These are phyloP conservation scores for Hypomecis atomaria DNA, from an alignment of 2,888 invertebrate genomes.

Conservation along the genomic window DNA sequence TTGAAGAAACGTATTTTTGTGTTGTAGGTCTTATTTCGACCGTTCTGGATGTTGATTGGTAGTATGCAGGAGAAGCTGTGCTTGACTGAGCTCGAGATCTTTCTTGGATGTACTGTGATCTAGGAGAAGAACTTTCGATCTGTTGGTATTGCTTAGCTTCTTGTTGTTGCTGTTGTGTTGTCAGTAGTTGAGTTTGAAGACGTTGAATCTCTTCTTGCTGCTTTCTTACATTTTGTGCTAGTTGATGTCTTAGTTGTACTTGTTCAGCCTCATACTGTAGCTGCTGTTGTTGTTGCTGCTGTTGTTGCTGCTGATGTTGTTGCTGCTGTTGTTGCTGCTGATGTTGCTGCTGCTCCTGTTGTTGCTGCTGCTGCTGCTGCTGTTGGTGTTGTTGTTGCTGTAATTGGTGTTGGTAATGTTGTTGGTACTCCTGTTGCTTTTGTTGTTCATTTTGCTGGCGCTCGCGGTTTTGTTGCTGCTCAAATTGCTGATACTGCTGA, in stretches of 20 bases:
- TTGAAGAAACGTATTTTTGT: slow-evolving; percentile 78
- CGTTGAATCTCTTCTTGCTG: slow-evolving; percentile 82
- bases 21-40: slow-evolving; percentile 81
- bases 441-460: slow-evolving; percentile 53
- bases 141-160: slow-evolving; percentile 65
- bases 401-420: slow-evolving; percentile 46
- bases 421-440: slow-evolving; percentile 46
- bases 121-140: slow-evolving; percentile 65
- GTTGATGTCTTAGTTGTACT: slow-evolving; percentile 72
- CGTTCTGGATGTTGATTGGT: slow-evolving; percentile 74
- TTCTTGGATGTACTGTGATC: slow-evolving; percentile 73
- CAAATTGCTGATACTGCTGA: slow-evolving; percentile 45
- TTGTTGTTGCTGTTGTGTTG: slow-evolving; percentile 69
- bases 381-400: slow-evolving; percentile 50
- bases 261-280: slow-evolving; percentile 72
- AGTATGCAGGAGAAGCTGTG: slow-evolving; percentile 67
- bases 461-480: slow-evolving; percentile 47
- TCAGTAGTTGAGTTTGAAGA: slow-evolving; percentile 71
- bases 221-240: slow-evolving; percentile 79
- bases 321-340: slow-evolving; percentile 54
- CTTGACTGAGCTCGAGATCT: slow-evolving; percentile 69
- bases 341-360: slow-evolving; percentile 58
- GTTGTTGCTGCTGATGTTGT: slow-evolving; percentile 52
- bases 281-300: slow-evolving; percentile 65
- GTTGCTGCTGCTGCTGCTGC: slow-evolving; percentile 54